Evolutionary conservation across 2,888 invertebrate genomes (phyloP).

Genomic region (Quadroppia sp.): DNA sequence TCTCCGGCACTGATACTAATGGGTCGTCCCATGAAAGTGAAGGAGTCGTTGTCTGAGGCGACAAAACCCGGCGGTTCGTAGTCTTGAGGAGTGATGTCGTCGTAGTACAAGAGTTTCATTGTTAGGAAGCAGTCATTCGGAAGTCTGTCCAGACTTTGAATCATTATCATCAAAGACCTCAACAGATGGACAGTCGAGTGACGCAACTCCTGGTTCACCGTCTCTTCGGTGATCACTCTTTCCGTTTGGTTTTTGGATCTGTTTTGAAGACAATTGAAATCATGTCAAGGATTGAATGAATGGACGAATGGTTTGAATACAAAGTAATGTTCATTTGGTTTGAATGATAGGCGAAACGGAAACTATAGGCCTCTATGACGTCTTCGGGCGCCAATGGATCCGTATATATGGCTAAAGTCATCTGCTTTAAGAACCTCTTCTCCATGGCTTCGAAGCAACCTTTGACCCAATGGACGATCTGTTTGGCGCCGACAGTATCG

Average conservation of each 20-base stretch:
- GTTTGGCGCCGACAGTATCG: not conserved
- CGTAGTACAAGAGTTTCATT: conserved; percentile 32
- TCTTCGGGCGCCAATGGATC: not conserved
- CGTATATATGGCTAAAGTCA: conserved; percentile 15
- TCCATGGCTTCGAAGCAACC: conserved; percentile 33
- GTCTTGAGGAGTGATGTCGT: conserved; percentile 33
- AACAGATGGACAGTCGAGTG: not conserved
- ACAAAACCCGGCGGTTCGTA: conserved; percentile 33
- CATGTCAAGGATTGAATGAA: not conserved
- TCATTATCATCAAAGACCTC: not conserved
- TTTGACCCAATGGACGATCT: conserved; percentile 27
- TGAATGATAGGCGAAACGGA: conserved; percentile 5
- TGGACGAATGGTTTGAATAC: not conserved
- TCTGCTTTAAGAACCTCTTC: conserved; percentile 17
- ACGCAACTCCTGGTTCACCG: not conserved
- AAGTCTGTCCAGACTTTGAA: not conserved
- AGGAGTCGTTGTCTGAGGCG: not conserved
- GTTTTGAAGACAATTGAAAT: not conserved
- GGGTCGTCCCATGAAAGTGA: conserved; percentile 1
- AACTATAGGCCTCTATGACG: conserved; percentile 30
- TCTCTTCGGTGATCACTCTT: not conserved
- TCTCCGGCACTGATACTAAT: conserved; percentile 19
- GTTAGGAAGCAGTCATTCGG: conserved; percentile 17
- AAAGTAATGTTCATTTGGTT: not conserved
- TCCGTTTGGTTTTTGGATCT: not conserved